Evolutionary conservation across 2,888 invertebrate species (phyloP).

Genomic region (Campopleginae sp.): DNA sequence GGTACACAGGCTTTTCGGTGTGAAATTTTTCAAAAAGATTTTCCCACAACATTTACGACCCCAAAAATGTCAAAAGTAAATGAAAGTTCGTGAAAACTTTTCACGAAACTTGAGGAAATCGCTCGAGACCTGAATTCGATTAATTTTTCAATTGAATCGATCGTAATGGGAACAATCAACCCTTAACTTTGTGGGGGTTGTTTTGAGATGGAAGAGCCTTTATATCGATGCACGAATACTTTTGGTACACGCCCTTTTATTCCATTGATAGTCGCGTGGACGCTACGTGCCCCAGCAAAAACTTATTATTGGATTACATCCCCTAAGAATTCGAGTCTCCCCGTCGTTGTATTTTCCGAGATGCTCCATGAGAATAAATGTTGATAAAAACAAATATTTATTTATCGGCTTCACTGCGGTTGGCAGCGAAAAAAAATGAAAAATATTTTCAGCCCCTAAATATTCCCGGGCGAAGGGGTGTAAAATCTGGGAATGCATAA

Average conservation of each 20-base stretch:
- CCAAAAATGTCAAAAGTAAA: neutral
- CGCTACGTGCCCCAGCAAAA: conserved; percentile 80
- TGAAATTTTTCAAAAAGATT: neutral
- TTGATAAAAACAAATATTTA: conserved; percentile 13
- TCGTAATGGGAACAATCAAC: neutral
- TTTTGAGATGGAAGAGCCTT: neutral
- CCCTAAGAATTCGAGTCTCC: conserved; percentile 69
- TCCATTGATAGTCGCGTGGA: conserved; percentile 78
- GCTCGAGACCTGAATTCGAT: neutral
- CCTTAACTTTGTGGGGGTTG: neutral
- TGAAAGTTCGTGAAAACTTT: neutral
- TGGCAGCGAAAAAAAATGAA: neutral
- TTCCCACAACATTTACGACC: neutral
- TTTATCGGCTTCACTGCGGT: neutral
- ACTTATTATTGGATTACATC: conserved; percentile 83
- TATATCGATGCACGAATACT: neutral
- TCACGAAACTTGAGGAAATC: no score
- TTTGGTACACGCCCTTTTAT: conserved; percentile 71
- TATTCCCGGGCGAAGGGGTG: neutral
- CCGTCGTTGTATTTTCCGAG: conserved; percentile 30
- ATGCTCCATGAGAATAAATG: conserved; percentile 21
- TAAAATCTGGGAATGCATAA: neutral
- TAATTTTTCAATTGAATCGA: neutral
- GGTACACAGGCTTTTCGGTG: conserved; percentile 7
- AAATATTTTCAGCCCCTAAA: conserved; percentile 1